phyloP scores from a whole-genome alignment of 1,140 invertebrate genomes.

The Vanessa tameamea region DNA sequence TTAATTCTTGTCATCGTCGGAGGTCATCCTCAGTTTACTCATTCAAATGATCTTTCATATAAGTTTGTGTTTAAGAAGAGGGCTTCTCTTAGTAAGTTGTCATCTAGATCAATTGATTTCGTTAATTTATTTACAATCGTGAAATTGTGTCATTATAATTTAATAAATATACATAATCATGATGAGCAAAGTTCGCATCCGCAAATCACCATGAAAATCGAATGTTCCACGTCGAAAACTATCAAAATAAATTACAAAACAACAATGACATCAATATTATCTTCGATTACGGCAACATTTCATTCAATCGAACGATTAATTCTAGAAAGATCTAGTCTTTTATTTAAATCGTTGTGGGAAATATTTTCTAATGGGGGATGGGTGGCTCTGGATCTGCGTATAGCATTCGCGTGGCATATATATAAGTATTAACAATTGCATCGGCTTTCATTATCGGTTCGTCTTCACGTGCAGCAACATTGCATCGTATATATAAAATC shows the following conservation, averaged over 20 bases:
- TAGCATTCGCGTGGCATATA: constrained; percentile 57
- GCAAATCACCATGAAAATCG: not conserved
- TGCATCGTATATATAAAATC: constrained; percentile 10
- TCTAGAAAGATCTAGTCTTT: constrained; percentile 9
- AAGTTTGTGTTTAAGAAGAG: too few species aligned
- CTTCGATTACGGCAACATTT: not conserved
- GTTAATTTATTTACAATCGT: not conserved
- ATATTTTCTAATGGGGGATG: constrained; percentile 26
- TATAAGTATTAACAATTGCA: constrained; percentile 60
- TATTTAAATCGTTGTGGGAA: constrained; percentile 6
- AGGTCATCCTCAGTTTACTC: too few species aligned
- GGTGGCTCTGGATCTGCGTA: constrained; percentile 61
- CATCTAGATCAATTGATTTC: too few species aligned
- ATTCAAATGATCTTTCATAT: too few species aligned
- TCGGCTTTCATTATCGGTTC: constrained; percentile 59
- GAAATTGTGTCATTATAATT: not conserved
- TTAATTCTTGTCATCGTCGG: too few species aligned
- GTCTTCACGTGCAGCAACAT: constrained; percentile 33
- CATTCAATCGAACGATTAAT: not conserved
- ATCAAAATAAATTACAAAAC: not conserved
- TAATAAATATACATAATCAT: not conserved
- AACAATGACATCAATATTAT: constrained; percentile 6
- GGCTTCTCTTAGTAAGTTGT: too few species aligned
- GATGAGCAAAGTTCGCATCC: not conserved
- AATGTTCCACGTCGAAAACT: not conserved